phyloP scores from a whole-genome alignment of 2,888 invertebrate species.

The Andrena hattorfiana region DNA sequence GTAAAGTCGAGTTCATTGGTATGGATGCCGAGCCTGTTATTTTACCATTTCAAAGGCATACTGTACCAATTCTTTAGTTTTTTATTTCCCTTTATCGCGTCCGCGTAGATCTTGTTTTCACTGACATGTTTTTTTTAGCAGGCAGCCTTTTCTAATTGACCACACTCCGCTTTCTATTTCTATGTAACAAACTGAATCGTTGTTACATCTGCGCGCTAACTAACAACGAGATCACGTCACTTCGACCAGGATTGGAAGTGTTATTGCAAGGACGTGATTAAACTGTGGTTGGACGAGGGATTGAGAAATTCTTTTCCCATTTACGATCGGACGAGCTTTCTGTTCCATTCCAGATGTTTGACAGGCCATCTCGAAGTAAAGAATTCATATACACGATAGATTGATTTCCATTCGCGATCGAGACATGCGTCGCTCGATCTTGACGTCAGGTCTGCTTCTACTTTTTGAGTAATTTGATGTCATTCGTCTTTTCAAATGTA shows the following conservation, averaged over 20 bases:
- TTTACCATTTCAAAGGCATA: slow-evolving; percentile 31
- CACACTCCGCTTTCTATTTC: slow-evolving; percentile 73
- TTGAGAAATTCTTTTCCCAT: slow-evolving; percentile 32
- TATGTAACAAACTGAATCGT: slow-evolving; percentile 69
- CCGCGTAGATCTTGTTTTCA: slow-evolving; percentile 45
- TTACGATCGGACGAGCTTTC: too few relatives aligned
- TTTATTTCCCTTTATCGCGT: not conserved
- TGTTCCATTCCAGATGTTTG: not conserved
- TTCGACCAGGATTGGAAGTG: slow-evolving; percentile 44
- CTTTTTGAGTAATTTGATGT: too few relatives aligned
- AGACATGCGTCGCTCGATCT: too few relatives aligned
- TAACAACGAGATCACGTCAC: slow-evolving; percentile 41
- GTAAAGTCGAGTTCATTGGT: not conserved
- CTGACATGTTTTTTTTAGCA: slow-evolving; percentile 32
- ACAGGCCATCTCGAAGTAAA: not conserved
- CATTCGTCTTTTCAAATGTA: too few relatives aligned
- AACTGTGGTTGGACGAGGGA: not conserved
- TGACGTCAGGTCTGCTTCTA: too few relatives aligned
- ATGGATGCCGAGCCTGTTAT: slow-evolving; percentile 5
- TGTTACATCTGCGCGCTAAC: slow-evolving; percentile 41
- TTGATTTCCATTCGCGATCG: too few relatives aligned
- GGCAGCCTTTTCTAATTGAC: slow-evolving; percentile 62
- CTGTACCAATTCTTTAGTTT: slow-evolving; percentile 16
- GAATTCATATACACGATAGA: too few relatives aligned
- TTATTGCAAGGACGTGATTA: slow-evolving; percentile 35